These are phyloP conservation scores for Furcifer pardalis DNA, from an alignment of 2,797 vertebrate species.

Conservation along the genomic window DNA sequence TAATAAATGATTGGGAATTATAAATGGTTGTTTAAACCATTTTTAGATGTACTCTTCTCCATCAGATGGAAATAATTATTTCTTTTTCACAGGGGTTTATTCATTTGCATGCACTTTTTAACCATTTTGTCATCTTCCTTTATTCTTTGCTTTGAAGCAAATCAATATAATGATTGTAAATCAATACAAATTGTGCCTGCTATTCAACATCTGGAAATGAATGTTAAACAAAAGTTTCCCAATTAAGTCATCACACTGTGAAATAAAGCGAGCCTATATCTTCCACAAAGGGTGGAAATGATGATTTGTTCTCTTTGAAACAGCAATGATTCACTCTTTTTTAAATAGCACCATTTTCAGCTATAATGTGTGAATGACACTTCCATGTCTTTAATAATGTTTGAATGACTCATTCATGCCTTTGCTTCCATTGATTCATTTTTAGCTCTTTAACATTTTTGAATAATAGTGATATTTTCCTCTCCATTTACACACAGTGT, in stretches of 20 bases:
- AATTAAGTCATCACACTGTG: slow-evolving; percentile 12
- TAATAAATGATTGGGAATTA: background rate
- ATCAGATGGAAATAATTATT: slow-evolving; percentile 10
- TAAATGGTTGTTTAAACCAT: background rate
- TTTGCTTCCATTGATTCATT: slow-evolving; percentile 18
- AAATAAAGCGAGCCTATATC: background rate
- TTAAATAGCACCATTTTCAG: slow-evolving; percentile 19
- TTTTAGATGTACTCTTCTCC: background rate
- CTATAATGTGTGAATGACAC: background rate
- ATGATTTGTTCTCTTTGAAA: slow-evolving; percentile 19
- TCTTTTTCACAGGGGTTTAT: background rate
- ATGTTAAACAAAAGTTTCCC: background rate
- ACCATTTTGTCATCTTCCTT: background rate
- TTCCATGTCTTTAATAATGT: background rate
- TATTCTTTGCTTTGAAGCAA: slow-evolving; percentile 2
- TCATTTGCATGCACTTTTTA: background rate
- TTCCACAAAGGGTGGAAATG: background rate
- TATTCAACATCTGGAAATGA: fast-evolving
- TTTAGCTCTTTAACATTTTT: background rate
- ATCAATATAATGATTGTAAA: slow-evolving; percentile 5
- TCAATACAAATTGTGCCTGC: background rate
- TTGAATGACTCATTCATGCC: background rate
- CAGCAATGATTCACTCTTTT: background rate
- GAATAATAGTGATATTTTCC: background rate
- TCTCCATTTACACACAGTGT: slow-evolving; percentile 10